Base-by-base conservation (phyloP, 35 echinoderm and acorn worm species). In the Lytechinus variegatus region DNA sequence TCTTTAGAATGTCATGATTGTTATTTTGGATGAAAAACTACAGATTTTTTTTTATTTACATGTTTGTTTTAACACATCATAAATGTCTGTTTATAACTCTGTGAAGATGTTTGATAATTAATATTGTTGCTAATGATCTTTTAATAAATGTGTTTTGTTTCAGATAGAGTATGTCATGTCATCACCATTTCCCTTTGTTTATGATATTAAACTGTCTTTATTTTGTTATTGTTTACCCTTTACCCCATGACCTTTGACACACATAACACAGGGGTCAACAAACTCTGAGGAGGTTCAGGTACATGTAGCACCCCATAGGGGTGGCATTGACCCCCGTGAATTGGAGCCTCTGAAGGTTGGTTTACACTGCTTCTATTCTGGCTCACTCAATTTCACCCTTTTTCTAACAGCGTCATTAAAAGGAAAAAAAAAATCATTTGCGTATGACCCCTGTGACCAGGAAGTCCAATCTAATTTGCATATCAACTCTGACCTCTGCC, bases 301-400 rank as follows among this genome's bases (percentile, higher is more conserved):
- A 12, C 88, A 90, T 12, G n/a, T 54, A 44, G 29, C 88, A 90
- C 88, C 88, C 88, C 88, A 90, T 13, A 90, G n/a, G 88, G 88
- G 88, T 14, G 88, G 88, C 88, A 90, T 90, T 14, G 88, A 90
- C 88, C 52, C 88, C 28, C 88, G 88, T 24, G 88, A 90, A 52
- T 54, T 90, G 88, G 88, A 90, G 29, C 88, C 52, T 33, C 27
- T 90, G 7, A 90, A 90, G 88, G 88, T 90, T 90, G 16, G 88
- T 90, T 44, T 2, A 13, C 14, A 21, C 29, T 52, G 27, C 88
- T n/a, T 54, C n/a, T 52, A n/a, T 79, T 24, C 7, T 79, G 66
- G 66, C 66, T 79, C 66, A 21, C 66, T 19, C 19, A 79, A 16
- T 79, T 79, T n/a, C 66, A 79, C 66, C 14, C 66, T 79, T 1